Evolutionary conservation across 2,113 vertebrate species (phyloP).

Genomic region (Chaenogobius annularis): DNA sequence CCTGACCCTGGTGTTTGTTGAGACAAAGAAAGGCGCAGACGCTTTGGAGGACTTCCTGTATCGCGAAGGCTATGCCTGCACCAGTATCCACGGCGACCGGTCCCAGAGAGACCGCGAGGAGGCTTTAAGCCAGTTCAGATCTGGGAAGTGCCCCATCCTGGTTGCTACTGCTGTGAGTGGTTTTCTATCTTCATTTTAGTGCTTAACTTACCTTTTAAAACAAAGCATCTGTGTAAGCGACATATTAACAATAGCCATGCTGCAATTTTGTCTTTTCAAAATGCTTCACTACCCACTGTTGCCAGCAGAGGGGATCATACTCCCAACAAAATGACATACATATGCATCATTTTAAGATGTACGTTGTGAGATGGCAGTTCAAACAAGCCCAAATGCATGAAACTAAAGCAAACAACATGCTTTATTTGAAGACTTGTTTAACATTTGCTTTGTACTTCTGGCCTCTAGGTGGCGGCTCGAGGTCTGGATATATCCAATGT

Average conservation of each 20-base stretch:
- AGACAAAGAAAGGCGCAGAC: conserved; percentile 97
- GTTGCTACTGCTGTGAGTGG: conserved; percentile 93
- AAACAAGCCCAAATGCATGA: too few species aligned
- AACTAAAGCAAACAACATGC: too few species aligned
- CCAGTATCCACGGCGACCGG: conserved; percentile 96
- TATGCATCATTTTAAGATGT: too few species aligned
- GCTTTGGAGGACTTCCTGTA: conserved; percentile 95
- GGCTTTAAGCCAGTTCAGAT: conserved; percentile 94
- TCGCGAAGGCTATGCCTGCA: conserved; percentile 93
- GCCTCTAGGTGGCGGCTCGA: conserved; percentile 89
- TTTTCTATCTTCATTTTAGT: too few species aligned
- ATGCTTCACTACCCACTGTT: too few species aligned
- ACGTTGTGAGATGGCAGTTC: too few species aligned
- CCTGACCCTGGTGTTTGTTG: conserved; percentile 95
- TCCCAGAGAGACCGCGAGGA: conserved; percentile 96
- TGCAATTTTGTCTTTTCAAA: too few species aligned
- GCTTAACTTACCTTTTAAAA: too few species aligned
- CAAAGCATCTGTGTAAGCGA: too few species aligned
- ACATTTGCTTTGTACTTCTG: neutral
- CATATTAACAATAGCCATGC: too few species aligned
- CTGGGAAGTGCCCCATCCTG: conserved; percentile 94
- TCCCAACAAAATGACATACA: too few species aligned
- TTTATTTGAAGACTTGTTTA: neutral
- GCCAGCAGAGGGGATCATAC: too few species aligned
- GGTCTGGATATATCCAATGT: conserved; percentile 97